Percentiles rank a stretch among this genome's conserved stretches.
phyloP scores from a whole-genome alignment of 2,113 vertebrate species.

The Scolopax mira region DNA sequence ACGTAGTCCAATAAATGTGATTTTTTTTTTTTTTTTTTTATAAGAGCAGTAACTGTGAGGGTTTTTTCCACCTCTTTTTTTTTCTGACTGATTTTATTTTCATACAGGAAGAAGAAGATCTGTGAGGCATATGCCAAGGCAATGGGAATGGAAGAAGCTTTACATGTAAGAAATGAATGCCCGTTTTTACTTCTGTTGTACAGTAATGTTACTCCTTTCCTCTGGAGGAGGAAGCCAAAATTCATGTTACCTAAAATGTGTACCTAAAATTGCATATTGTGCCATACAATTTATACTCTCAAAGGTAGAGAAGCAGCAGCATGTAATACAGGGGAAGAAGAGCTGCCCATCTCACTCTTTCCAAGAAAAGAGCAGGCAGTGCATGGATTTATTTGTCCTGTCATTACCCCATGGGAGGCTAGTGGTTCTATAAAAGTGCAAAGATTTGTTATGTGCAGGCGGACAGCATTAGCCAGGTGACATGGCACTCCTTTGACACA shows the following conservation, averaged over 20 bases:
- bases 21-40: neutral
- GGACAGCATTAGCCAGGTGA: neutral
- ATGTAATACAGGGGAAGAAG: neutral
- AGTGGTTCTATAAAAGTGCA: neutral
- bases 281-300: neutral
- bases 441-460: neutral
- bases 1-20: neutral
- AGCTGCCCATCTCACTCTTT: neutral
- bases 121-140: slow-evolving; percentile 91
- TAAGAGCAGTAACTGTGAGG: neutral
- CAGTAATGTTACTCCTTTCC: neutral
- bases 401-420: neutral
- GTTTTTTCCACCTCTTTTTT: neutral
- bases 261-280: neutral
- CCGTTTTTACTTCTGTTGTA: neutral
- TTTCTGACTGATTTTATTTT: slow-evolving; percentile 16
- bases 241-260: neutral
- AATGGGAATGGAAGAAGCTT: slow-evolving; percentile 86
- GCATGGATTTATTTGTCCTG: neutral
- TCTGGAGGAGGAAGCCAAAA: neutral
- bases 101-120: slow-evolving; percentile 85
- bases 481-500: neutral
- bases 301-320: neutral
- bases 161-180: slow-evolving; percentile 82
- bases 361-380: neutral